Base-by-base conservation (phyloP, 2,113 vertebrate genomes). In the Xiphophorus hellerii region DNA sequence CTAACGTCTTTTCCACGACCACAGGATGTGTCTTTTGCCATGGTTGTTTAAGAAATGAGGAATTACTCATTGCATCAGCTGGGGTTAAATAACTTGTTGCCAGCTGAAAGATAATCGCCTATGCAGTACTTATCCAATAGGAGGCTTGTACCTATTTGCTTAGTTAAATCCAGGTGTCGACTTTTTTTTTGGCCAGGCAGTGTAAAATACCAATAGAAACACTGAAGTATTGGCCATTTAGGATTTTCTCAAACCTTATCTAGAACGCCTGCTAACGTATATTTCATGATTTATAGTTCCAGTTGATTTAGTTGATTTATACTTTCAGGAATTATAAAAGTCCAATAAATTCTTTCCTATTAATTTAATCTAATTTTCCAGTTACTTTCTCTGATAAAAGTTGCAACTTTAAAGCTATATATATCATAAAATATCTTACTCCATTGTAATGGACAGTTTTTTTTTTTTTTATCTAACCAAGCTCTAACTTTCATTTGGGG, bases 401-500 rank as follows among this genome's bases (percentile, higher is more conserved):
- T 58, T 58, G 22, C 22, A 58, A 25, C 9, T 58, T 25, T 54
- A 54, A 27, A 51, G 13, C 62, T 13, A 48, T 30, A 48, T 30
- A 27, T n/a, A 17, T 66, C 30, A 62, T n/a, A 61, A 80, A 37
- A 63, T 70, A 28, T 62, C 62, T 66, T 28, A 22, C n/a, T 61
- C 28, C 48, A 62, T 22, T 74, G 10, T 62, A 22, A 35, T 44
- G 30, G 11, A 58, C 28, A 73, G 35, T 54, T 44, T 65, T 48
- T 58, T 71, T 44, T 51, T 2, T 4, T 48, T 58, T 20, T 20
- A 4, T 7, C 30, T 27, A 76, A 48, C 15, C 14, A 1, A 5
- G 1, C 27, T 44, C 2, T n/a, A 0, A 12, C 30, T 82, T 70
- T 75, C 22, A 75, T 72, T 74, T 65, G 62, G 66, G 63, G 73